Percentiles rank a stretch among this genome's conserved stretches.
Evolutionary conservation across 2,113 vertebrate genomes (phyloP).

Genomic region (Cephalopholis sonnerati): DNA sequence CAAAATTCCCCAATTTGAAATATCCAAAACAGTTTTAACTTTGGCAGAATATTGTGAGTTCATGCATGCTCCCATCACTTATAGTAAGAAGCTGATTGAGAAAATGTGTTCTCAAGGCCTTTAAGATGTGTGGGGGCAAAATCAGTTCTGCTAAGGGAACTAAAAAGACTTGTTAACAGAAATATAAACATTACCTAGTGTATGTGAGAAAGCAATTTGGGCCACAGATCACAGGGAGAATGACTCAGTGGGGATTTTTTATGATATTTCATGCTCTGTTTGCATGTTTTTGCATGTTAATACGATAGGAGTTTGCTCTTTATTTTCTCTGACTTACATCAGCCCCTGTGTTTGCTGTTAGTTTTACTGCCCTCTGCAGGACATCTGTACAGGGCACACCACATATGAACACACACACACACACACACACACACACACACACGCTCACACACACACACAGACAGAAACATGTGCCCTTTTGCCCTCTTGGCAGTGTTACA

Average conservation of each 20-base stretch:
- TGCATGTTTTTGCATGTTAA: slow-evolving; percentile 18
- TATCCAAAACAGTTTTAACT: not conserved
- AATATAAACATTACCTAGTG: not conserved
- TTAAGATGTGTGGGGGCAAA: not conserved
- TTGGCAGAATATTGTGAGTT: not conserved
- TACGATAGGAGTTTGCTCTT: slow-evolving; percentile 1
- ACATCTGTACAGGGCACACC: not conserved
- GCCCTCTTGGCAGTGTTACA: not conserved
- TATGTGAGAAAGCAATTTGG: not conserved
- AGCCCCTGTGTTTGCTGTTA: slow-evolving; percentile 28
- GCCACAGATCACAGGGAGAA: slow-evolving; percentile 2
- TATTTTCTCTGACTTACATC: slow-evolving; percentile 43
- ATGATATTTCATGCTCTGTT: slow-evolving; percentile 6
- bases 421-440: slow-evolving; percentile 2
- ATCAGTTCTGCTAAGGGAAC: not conserved
- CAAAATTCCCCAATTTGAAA: not conserved
- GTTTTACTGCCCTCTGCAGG: slow-evolving; percentile 70
- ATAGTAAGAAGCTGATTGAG: not conserved
- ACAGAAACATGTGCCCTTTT: not conserved
- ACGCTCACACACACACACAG: not conserved
- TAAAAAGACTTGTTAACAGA: not conserved
- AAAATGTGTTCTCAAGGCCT: not conserved
- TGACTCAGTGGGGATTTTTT: not conserved
- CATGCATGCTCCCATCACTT: not conserved
- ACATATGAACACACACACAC: not conserved